Conservation (phyloP, 2,888 invertebrate genomes). For the Drosophila greeni region DNA sequence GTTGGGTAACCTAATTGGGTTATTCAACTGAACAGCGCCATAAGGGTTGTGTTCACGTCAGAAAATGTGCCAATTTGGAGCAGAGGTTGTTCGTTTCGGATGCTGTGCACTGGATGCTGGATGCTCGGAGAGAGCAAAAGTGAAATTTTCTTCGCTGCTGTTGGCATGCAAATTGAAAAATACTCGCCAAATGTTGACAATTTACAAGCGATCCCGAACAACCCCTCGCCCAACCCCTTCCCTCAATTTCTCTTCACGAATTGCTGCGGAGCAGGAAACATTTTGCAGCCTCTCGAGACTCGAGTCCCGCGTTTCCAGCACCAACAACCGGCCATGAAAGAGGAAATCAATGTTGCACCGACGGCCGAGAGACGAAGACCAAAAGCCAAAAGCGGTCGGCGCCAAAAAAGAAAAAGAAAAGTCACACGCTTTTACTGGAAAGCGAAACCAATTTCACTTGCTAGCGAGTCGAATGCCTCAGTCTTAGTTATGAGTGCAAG, state of each 20-base stretch:
- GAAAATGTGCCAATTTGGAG: conserved; percentile 48
- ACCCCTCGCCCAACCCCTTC: background rate
- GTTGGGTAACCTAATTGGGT: conserved; percentile 21
- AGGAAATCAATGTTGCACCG: conserved; percentile 67
- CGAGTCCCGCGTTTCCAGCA: conserved; percentile 18
- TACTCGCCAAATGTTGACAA: conserved; percentile 62
- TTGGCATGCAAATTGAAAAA: conserved; percentile 63
- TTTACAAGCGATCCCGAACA: conserved; percentile 35
- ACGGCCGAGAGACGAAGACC: conserved; percentile 27
- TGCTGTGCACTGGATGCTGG: conserved; percentile 1
- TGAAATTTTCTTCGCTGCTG: conserved; percentile 40
- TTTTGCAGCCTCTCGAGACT: conserved; percentile 41
- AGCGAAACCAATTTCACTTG: conserved; percentile 68
- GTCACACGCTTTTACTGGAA: conserved; percentile 64
- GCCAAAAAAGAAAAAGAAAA: conserved; percentile 43
- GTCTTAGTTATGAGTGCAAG: conserved; percentile 58
- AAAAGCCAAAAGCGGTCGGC: conserved; percentile 21
- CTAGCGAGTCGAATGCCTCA: conserved; percentile 47
- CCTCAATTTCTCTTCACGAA: conserved; percentile 49
- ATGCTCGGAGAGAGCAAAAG: conserved; percentile 46
- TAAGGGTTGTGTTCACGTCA: conserved; percentile 24
- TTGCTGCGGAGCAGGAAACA: conserved; percentile 65
- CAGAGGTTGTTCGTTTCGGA: conserved; percentile 18
- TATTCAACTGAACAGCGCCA: conserved; percentile 18
- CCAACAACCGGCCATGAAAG: conserved; percentile 67